Conservation (phyloP, 2,113 vertebrate species). For the Pachyramphus minor region DNA sequence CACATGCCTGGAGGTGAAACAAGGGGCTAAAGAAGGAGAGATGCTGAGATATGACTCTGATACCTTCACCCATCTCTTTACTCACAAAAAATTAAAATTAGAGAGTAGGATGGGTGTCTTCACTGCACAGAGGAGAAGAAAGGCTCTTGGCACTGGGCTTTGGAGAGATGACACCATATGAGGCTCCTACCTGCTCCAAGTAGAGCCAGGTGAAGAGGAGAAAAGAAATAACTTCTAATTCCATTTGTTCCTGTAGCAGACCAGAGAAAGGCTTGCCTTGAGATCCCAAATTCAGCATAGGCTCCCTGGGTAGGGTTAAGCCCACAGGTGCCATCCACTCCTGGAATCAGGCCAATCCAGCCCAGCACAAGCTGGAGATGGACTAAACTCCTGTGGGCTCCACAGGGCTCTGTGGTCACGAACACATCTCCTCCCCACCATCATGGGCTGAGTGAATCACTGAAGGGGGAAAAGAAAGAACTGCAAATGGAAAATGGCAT, state of each 20-base stretch:
- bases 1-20: background rate
- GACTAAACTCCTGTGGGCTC: background rate
- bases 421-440: background rate
- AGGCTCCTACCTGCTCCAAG: background rate
- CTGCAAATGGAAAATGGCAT: constrained; percentile 8
- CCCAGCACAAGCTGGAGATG: background rate
- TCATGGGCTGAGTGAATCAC: background rate
- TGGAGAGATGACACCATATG: background rate
- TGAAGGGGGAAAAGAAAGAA: background rate
- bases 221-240: background rate
- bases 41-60: background rate
- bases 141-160: background rate
- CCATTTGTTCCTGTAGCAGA: background rate
- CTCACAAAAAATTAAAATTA: background rate
- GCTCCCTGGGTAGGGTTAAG: background rate
- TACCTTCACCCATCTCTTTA: background rate
- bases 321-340: background rate
- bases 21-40: background rate
- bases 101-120: background rate
- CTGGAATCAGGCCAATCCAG: background rate
- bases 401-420: background rate
- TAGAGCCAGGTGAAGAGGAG: background rate
- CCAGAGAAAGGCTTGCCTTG: fast-evolving
- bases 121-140: background rate
- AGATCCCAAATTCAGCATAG: background rate